A percentile compares a stretch with the other conserved stretches of the same genome.
Conservation (phyloP, 1,140 invertebrate genomes). For the Tetramorium alpestre region DNA sequence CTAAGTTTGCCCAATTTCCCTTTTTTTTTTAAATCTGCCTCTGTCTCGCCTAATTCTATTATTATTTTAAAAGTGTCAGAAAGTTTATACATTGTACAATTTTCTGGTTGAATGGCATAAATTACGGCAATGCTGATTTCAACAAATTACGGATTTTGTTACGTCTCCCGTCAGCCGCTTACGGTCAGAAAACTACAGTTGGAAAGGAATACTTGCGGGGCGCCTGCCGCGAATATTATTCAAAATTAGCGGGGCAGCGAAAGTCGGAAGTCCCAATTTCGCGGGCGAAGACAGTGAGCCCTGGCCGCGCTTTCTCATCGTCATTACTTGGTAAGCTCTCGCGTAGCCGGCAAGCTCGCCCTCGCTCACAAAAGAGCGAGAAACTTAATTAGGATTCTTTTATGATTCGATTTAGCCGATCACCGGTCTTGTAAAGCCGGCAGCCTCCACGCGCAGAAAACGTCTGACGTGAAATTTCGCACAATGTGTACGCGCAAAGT, state of each 20-base stretch:
- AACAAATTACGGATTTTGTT: conserved; percentile 18
- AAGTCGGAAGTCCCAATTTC: conserved; percentile 77
- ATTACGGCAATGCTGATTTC: conserved; percentile 5
- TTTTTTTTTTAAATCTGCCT: background rate
- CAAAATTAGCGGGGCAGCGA: conserved; percentile 73
- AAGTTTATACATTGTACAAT: background rate
- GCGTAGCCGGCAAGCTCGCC: conserved; percentile 66
- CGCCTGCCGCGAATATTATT: conserved; percentile 62
- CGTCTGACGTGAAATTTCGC: conserved; percentile 77
- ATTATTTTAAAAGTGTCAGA: background rate
- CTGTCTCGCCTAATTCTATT: background rate
- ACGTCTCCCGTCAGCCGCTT: background rate
- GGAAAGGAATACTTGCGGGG: conserved; percentile 46
- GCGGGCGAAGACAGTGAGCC: conserved; percentile 64
- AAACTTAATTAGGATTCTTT: conserved; percentile 83
- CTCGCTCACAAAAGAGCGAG: conserved; percentile 78
- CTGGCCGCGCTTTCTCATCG: conserved; percentile 61
- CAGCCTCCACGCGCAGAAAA: conserved; percentile 67
- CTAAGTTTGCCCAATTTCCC: background rate
- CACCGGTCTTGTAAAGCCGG: conserved; percentile 71
- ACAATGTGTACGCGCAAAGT: conserved; percentile 79
- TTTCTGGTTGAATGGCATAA: background rate
- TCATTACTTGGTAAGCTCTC: conserved; percentile 63
- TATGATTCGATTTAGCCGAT: conserved; percentile 83
- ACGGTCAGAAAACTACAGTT: conserved; percentile 17